Conservation (phyloP, 2,888 invertebrate genomes). For the Branchellion lobata region DNA sequence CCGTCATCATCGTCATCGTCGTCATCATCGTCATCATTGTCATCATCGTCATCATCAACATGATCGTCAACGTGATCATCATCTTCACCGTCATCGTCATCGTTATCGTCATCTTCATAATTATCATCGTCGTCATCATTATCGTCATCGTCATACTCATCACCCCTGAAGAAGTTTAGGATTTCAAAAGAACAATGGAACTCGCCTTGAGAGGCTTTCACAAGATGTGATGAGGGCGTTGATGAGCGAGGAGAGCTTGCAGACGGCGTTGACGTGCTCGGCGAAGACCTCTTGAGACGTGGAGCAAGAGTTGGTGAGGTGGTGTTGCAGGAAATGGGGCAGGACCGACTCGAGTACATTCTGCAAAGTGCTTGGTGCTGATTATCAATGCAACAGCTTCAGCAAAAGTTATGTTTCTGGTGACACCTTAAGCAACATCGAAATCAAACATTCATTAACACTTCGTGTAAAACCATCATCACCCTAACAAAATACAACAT, state of each 20-base stretch:
- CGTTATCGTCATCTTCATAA: too few species aligned
- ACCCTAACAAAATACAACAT: too few species aligned
- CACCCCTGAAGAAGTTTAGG: slow-evolving; percentile 52
- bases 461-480: too few species aligned
- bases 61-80: too few species aligned
- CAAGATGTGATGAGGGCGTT: slow-evolving; percentile 93
- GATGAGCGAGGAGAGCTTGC: slow-evolving; percentile 87
- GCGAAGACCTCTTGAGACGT: slow-evolving; percentile 75
- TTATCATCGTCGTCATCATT: too few species aligned
- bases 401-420: slow-evolving; percentile 6
- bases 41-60: too few species aligned
- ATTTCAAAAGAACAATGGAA: not conserved
- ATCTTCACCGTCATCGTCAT: too few species aligned
- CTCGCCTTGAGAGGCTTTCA: slow-evolving; percentile 71
- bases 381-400: too few species aligned
- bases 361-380: slow-evolving; percentile 68
- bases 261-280: slow-evolving; percentile 87
- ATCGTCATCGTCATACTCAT: slow-evolving; percentile 44
- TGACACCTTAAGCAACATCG: not conserved
- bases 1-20: too few species aligned
- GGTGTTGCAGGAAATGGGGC: slow-evolving; percentile 90
- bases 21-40: too few species aligned
- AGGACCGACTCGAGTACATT: slow-evolving; percentile 92
- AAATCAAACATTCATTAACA: too few species aligned
- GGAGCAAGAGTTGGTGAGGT: slow-evolving; percentile 83